A percentile compares a stretch with the other conserved stretches of the same genome.
These are phyloP conservation scores for Thryonomys swinderianus DNA, from an alignment of 2,113 vertebrate species.

Conservation along the genomic window DNA sequence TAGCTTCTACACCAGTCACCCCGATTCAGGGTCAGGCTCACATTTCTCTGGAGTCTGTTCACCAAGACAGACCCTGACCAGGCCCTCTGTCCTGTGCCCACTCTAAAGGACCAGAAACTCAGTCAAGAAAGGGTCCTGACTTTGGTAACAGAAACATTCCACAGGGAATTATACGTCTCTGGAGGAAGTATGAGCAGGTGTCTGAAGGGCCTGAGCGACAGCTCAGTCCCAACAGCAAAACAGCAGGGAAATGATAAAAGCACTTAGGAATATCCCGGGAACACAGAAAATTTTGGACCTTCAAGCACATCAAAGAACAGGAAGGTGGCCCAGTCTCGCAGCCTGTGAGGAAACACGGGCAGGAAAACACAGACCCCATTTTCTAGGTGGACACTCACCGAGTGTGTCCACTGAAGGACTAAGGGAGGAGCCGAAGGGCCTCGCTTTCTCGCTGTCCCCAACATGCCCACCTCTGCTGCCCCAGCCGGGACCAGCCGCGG, in stretches of 20 bases:
- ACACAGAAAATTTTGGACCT: not conserved
- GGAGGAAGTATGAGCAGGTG: not conserved
- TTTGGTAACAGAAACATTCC: constrained; percentile 23
- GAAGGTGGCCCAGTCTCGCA: not conserved
- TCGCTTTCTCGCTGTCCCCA: not conserved
- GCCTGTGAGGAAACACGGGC: not conserved
- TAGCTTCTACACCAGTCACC: not conserved
- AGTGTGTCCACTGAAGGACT: not conserved
- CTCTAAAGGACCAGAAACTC: not conserved
- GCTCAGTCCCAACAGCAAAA: constrained; percentile 16
- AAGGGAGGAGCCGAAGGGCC: not conserved
- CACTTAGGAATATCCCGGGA: not conserved
- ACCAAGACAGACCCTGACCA: not conserved
- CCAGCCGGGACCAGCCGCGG: not conserved
- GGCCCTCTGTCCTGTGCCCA: not conserved
- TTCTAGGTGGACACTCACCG: not conserved
- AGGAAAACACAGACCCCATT: not conserved
- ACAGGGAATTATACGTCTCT: not conserved
- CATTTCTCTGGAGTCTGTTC: not conserved
- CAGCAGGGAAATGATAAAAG: not conserved
- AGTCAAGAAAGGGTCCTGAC: not conserved
- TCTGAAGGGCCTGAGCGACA: constrained; percentile 27
- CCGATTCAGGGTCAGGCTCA: not conserved
- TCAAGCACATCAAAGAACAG: not conserved
- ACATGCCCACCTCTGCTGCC: not conserved